phyloP scores from a whole-genome alignment of 2,888 invertebrate genomes.

The Sesia apiformis region DNA sequence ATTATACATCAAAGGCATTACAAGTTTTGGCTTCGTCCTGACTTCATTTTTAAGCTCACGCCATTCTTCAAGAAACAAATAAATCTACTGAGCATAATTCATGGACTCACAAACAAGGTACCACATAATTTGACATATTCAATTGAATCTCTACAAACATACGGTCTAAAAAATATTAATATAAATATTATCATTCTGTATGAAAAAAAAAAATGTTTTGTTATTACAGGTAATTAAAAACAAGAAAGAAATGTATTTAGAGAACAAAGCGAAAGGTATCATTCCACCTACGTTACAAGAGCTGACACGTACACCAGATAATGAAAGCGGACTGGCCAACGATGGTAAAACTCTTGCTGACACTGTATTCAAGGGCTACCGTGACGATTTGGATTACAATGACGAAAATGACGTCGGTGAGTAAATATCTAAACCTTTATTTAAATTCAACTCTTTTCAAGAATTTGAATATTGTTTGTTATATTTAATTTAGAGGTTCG shows the following conservation, averaged over 20 bases:
- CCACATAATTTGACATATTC: neutral
- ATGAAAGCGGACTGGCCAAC: slow-evolving; percentile 43
- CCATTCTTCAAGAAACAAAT: slow-evolving; percentile 80
- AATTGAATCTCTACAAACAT: neutral
- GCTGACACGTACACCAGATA: slow-evolving; percentile 36
- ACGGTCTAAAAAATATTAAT: too few species aligned
- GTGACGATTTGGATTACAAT: slow-evolving; percentile 86
- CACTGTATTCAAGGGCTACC: slow-evolving; percentile 77
- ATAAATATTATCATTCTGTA: neutral
- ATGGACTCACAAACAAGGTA: slow-evolving; percentile 84
- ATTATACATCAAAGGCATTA: slow-evolving; percentile 86
- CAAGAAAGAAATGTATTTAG: slow-evolving; percentile 75
- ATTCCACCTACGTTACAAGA: slow-evolving; percentile 52
- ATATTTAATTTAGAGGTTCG: too few species aligned
- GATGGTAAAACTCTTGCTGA: slow-evolving; percentile 51
- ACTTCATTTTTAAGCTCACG: slow-evolving; percentile 81
- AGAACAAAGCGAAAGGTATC: slow-evolving; percentile 62
- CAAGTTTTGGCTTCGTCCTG: slow-evolving; percentile 82
- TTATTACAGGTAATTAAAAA: slow-evolving; percentile 67
- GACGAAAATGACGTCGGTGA: slow-evolving; percentile 86
- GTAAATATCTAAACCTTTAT: slow-evolving; percentile 6
- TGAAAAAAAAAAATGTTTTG: neutral
- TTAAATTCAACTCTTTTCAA: too few species aligned
- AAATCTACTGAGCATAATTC: slow-evolving; percentile 79
- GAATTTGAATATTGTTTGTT: too few species aligned